phyloP scores from a whole-genome alignment of 2,113 vertebrate species.

The Bostrychus sinensis region DNA sequence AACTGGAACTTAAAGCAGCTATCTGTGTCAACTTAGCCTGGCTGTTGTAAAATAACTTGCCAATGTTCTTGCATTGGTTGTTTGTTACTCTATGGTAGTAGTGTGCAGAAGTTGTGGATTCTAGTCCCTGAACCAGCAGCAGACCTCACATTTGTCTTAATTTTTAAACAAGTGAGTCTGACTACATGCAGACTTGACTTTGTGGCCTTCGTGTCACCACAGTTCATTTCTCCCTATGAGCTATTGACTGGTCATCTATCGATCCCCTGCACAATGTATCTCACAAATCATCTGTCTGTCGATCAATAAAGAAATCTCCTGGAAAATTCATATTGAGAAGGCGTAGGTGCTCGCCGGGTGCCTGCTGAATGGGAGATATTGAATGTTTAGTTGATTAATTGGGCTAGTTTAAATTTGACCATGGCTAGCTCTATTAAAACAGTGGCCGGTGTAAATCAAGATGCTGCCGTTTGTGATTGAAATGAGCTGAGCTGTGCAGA shows the following conservation, averaged over 20 bases:
- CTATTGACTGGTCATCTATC: constrained; percentile 90
- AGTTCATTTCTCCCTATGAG: constrained; percentile 87
- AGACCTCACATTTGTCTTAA: neutral
- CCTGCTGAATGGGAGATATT: constrained; percentile 80
- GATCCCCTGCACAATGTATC: constrained; percentile 93
- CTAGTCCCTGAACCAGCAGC: neutral
- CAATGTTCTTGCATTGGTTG: constrained; percentile 30
- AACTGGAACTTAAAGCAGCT: constrained; percentile 41
- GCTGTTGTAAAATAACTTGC: constrained; percentile 49
- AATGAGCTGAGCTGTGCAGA: constrained; percentile 92
- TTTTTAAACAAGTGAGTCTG: constrained; percentile 32
- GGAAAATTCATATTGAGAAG: constrained; percentile 99
- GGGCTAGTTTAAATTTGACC: constrained; percentile 97
- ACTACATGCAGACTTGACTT: constrained; percentile 81
- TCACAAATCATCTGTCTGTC: constrained; percentile 99
- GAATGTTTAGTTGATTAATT: constrained; percentile 99
- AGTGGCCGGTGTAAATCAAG: constrained; percentile 97
- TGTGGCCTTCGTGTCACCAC: constrained; percentile 79
- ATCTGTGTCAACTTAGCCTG: constrained; percentile 21
- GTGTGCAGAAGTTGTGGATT: constrained; percentile 21
- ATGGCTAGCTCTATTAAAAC: constrained; percentile 94
- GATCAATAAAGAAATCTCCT: constrained; percentile 99
- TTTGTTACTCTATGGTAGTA: neutral
- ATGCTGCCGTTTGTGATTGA: constrained; percentile 96
- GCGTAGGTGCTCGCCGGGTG: constrained; percentile 80